Base-by-base conservation (phyloP, 2,113 vertebrate genomes). In the Polyodon spathula region DNA sequence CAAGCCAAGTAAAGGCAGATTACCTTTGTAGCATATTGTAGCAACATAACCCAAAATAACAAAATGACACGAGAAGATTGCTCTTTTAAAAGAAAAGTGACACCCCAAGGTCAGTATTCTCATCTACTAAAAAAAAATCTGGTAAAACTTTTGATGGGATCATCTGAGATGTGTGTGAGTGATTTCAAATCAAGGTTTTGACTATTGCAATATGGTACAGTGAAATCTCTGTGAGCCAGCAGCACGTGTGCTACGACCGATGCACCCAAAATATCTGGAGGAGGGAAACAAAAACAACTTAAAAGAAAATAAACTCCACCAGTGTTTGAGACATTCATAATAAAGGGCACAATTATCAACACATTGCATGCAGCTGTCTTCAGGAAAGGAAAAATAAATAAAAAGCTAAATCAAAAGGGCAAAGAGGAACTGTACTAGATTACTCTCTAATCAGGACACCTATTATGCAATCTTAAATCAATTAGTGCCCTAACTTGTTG, bases 311-410 rank as follows among this genome's bases (percentile, higher is more conserved):
- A 87, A 90, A 87, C 80, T 61, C 46, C 11, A 64, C 16, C 53
- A 75, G 68, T 56, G 53, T 61, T 38, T 62, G 53, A 66, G 79
- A 76, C 68, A 68, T 78, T 75, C 76, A 46, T 53, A 50, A 73
- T 6, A 68, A 66, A 71, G 78, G 68, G 71, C 69, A 52, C 57
- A 70, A 65, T 50, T 66, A 77, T 73, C 67, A 68, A 76, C 87
- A 84, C 73, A 68, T 75, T 85, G 84, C 69, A 71, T 50, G 70
- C 89, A 90, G 89, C 90, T 91, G 90, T 78, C 82, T 77, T 61
- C 66, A 72, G 39, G 61, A 46, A 64, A 70, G 78, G 82, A 65
- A 62, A 70, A 78, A 85, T 76, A 86, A 90, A 84, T 78, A 79
- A 62, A 67, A 69, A 75, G 68, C 11, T 44, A 66, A 80, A 83